Conservation (phyloP, 2,888 invertebrate genomes). For the Dione juno region DNA sequence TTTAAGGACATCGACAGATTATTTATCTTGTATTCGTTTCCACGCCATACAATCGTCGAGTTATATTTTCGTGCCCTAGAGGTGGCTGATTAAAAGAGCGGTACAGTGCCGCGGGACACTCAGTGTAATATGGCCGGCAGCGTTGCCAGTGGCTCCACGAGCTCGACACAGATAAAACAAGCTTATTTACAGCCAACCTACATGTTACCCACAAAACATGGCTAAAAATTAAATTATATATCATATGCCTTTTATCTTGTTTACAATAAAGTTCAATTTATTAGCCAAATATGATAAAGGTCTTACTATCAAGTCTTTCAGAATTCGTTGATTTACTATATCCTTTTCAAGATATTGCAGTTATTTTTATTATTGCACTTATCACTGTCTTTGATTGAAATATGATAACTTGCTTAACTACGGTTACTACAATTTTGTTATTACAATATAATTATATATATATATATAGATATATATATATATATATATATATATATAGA, state of each 20-base stretch:
- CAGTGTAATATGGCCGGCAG: conserved; percentile 47
- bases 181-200: conserved; percentile 53
- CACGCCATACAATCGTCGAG: conserved; percentile 38
- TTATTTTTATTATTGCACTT: too few species aligned
- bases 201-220: conserved; percentile 32
- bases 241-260: neutral
- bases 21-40: conserved; percentile 21
- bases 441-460: too few species aligned
- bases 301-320: too few species aligned
- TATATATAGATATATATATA: too few species aligned
- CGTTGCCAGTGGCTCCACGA: conserved; percentile 40
- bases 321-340: too few species aligned
- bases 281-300: too few species aligned
- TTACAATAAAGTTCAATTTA: too few species aligned
- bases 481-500: too few species aligned
- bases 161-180: conserved; percentile 58
- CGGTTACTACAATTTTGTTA: too few species aligned
- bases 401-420: too few species aligned
- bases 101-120: conserved; percentile 34
- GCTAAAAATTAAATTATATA: conserved; percentile 36
- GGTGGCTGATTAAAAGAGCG: conserved; percentile 63
- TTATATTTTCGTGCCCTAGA: conserved; percentile 55
- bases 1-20: conserved; percentile 2
- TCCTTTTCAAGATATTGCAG: too few species aligned
- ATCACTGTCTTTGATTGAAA: too few species aligned